Base-by-base conservation (phyloP, 2,888 invertebrate genomes). In the Macrophya alboannulata region DNA sequence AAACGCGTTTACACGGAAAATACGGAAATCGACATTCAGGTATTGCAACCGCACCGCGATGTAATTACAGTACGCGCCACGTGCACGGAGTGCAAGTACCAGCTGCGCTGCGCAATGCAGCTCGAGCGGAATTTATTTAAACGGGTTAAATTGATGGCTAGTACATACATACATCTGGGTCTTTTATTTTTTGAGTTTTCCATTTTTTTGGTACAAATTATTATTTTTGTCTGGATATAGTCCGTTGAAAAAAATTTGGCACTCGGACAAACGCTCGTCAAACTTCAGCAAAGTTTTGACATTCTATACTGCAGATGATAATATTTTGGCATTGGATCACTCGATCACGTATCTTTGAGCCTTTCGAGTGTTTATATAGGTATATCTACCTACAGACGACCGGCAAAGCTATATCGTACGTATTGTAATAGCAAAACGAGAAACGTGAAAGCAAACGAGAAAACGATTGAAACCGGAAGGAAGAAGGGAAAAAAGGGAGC, bases 391-490 rank as follows among this genome's bases (percentile, higher is more conserved):
- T 17, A 17, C 4, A 40, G 51, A 59, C 6, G 15, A 43, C n/a
- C n/a, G 59, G 12, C 12, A 21, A 37, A 37, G 40, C n/a, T 40
- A 45, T n/a, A 74, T 25, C 43, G 45, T 40, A 15, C 59, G 79
- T 31, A 31, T n/a, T 45, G 45, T 72, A 43, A 72, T 45, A 21
- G 21, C 43, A 8, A 15, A n/a, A 25, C 21, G 45, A 74, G 72
- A 43, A 31, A 62, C 25, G 59, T 62, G n/a, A 43, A 62, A 43
- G 45, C 59, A 21, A 62, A 81, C 81, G 83, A 76, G 82, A 48
- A 48, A 77, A 43, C 59, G 68, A 85, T 37, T 84, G 21, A 51
- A 62, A 43, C 74, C 84, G 68, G 68, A 72, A 43, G 40, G 62
- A 31, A 40, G 62, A 51, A 25, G 45, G 68, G 1, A 76, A 85